These are phyloP conservation scores for Xerus rutilus DNA, from an alignment of 2,797 vertebrate species.

Conservation along the genomic window DNA sequence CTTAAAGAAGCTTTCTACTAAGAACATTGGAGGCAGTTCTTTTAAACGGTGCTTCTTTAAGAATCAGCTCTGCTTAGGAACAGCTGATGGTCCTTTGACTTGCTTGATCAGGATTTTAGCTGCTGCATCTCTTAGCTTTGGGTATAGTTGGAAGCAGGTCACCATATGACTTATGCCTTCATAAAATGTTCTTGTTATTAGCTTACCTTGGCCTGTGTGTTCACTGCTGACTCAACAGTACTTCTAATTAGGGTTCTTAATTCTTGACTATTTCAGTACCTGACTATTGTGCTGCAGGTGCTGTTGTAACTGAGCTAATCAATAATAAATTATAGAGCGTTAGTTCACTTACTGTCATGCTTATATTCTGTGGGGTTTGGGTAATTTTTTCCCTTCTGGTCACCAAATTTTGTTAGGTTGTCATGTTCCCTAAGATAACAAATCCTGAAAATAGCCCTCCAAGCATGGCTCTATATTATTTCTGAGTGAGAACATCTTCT, in stretches of 20 bases:
- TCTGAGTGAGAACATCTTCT: slow-evolving; percentile 55
- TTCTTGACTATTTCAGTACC: slow-evolving; percentile 59
- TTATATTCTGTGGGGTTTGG: not conserved
- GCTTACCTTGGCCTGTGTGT: slow-evolving; percentile 70
- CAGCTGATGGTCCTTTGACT: not conserved
- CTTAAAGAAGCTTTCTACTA: not conserved
- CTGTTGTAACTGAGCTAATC: slow-evolving; percentile 43
- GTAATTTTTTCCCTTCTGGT: not conserved
- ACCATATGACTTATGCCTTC: slow-evolving; percentile 80
- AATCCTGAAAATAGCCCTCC: slow-evolving; percentile 25
- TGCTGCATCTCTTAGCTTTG: slow-evolving; percentile 55
- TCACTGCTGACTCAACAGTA: slow-evolving; percentile 72
- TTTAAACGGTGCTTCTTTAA: slow-evolving; percentile 43
- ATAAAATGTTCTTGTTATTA: slow-evolving; percentile 82
- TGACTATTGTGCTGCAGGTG: slow-evolving; percentile 57
- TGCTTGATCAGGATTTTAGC: slow-evolving; percentile 78
- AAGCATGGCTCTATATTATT: slow-evolving; percentile 45
- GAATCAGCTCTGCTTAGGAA: slow-evolving; percentile 27
- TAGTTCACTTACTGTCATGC: not conserved
- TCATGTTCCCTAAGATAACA: slow-evolving; percentile 20
- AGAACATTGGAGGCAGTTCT: not conserved
- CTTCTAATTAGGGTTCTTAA: slow-evolving; percentile 81
- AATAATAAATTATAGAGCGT: slow-evolving; percentile 62
- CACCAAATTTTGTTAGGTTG: slow-evolving; percentile 52
- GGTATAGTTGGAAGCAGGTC: slow-evolving; percentile 74